Evolutionary conservation across 2,888 invertebrate genomes (phyloP), one percentile per base, ranked within the genome.

Genomic region (Arenicola marina): DNA sequence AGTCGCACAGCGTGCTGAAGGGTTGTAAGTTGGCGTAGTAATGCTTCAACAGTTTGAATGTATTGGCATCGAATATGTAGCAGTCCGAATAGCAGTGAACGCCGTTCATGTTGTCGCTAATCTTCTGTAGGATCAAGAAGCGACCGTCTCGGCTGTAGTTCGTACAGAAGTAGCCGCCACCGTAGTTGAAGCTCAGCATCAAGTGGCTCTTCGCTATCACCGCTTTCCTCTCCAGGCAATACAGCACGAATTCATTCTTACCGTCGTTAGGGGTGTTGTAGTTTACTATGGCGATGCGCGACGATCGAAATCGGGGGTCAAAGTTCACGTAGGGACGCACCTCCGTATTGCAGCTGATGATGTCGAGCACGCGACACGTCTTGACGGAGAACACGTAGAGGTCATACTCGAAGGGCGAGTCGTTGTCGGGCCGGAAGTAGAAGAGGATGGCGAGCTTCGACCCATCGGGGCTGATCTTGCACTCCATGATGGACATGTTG

Each of bases 251-350:
- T 31, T 62, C 62, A 28, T 71, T 61, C 15, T 43, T 61, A 29
- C 66, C 60, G n/a, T 59, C 63, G 11, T 31, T 59, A 11, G 45
- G 26, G 34, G 60, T 64, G 38, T 63, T 60, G 29, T 64, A 69
- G 57, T 69, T 68, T 26, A 67, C 67, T 4, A 71, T 62, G 0
- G 67, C 69, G 24, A 70, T 51, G 4, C 66, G 61, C 0, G 69
- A 69, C 31, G 59, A 63, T 34, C 54, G 32, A 56, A 65, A 69
- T 7, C 71, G 61, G 0, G 71, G 71, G 31, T 71, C 71, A 56
- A 69, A 69, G 44, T 64, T 67, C 28, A 71, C 57, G 38, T 71
- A 71, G 1, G 71, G 71, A 44, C 69, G 67, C 33, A 71, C 71
- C 43, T 67, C 66, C 0, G 64, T 64, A 55, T 69, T 71, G 34